phyloP scores from a whole-genome alignment of 2,888 invertebrate genomes.

The Mystacides longicornis region DNA sequence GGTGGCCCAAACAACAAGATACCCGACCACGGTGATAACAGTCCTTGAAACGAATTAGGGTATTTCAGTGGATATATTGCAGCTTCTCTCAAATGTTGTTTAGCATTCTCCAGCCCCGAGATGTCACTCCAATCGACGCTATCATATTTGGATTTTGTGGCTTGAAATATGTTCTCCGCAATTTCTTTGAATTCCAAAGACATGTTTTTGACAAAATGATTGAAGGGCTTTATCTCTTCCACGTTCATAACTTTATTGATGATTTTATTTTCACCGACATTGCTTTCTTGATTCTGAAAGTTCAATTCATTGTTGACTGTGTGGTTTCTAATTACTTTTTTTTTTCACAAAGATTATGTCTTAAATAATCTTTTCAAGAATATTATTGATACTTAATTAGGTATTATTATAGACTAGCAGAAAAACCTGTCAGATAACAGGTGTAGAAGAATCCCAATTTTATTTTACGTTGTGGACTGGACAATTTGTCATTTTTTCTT shows the following conservation, averaged over 20 bases:
- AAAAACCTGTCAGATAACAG: too few relatives aligned
- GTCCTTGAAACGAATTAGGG: conserved; percentile 62
- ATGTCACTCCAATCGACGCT: conserved; percentile 76
- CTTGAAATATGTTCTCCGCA: conserved; percentile 57
- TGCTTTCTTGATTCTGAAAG: not conserved
- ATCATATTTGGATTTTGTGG: conserved; percentile 53
- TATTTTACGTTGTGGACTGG: too few relatives aligned
- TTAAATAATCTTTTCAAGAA: too few relatives aligned
- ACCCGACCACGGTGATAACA: conserved; percentile 78
- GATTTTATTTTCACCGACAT: not conserved
- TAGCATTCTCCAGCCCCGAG: conserved; percentile 59
- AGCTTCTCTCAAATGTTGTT: conserved; percentile 75
- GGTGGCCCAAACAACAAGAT: conserved; percentile 56
- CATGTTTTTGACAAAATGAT: conserved; percentile 32
- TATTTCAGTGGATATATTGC: conserved; percentile 69
- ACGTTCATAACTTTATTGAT: too few relatives aligned
- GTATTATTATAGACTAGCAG: too few relatives aligned
- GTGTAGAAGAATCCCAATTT: too few relatives aligned
- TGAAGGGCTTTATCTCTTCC: conserved; percentile 29
- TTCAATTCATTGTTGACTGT: too few relatives aligned
- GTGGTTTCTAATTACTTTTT: too few relatives aligned
- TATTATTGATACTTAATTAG: too few relatives aligned
- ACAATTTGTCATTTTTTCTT: too few relatives aligned
- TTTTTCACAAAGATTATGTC: too few relatives aligned
- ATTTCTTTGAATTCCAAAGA: conserved; percentile 56